Base-by-base conservation (phyloP, 2,888 invertebrate species). In the Crossocerus cetratus region DNA sequence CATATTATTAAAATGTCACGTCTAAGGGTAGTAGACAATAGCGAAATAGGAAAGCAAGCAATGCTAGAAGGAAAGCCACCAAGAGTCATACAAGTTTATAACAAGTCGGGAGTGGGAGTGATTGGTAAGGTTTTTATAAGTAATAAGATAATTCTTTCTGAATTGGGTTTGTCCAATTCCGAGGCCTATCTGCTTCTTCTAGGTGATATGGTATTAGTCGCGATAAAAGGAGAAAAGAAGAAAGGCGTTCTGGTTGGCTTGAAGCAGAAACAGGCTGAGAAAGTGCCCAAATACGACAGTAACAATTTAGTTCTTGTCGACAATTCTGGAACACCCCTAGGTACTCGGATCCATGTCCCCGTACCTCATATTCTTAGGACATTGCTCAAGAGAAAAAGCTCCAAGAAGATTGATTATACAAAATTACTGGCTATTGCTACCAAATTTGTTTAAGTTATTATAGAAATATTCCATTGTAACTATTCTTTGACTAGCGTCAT, bases 291-390 rank as follows among this genome's bases (percentile, higher is more conserved):
- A 88, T 98, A 96, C 90, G 99, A 99, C 90, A 96, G 95, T 86
- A 99, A 99, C 89, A 99, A 99, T 91, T 91, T 99, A 65, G 99
- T 99, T 0, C 91, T 99, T 0, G 95, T 99, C 54, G 98, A 99
- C 86, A 98, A 99, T 86, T 96, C 93, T 86, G 99, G 99, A 18
- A 95, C 96, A 14, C 99, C 99, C 0, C 91, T 99, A 2, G 99
- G 99, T 18, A 99, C 97, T 1, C 93, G 99, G 82, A 97, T 99
- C 82, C 95, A 96, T 84, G 98, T 97, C 1, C 99, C 99, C 0
- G 95, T 99, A 74, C 99, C 99, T 0, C 96, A 97, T 2, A 93
- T 96, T 73, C 91, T 99, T 60, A 92, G 98, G 65, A 96, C 96
- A 11, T 95, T 96, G 74, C 91, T 97, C 44, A 97, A 96, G 89